phyloP scores from a whole-genome alignment of 92 coral and sea anemone genomes.

The Pocillopora grandis region DNA sequence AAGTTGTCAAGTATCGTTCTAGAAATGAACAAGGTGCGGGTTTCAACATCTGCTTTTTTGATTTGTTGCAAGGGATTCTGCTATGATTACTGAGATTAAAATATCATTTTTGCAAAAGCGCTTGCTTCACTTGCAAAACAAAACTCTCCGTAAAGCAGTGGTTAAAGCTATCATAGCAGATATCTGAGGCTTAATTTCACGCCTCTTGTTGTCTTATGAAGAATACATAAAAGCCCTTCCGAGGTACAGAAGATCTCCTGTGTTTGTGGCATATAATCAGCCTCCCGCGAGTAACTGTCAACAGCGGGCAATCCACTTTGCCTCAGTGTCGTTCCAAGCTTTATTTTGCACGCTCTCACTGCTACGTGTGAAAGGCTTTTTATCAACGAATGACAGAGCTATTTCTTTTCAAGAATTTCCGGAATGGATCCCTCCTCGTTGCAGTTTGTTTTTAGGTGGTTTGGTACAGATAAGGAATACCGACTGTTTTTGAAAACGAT shows the following conservation, averaged over 20 bases:
- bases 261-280: background rate
- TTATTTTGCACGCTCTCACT: conserved; percentile 22
- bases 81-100: background rate
- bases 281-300: conserved; percentile 37
- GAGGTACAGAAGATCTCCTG: background rate
- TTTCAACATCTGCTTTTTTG: conserved; percentile 1
- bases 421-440: conserved; percentile 23
- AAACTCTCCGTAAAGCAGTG: conserved; percentile 14
- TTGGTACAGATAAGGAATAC: conserved; percentile 26
- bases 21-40: background rate
- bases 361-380: conserved; percentile 28
- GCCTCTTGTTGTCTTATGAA: conserved; percentile 23
- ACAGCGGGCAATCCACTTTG: conserved; percentile 42
- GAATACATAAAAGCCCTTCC: conserved; percentile 13
- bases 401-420: conserved; percentile 43
- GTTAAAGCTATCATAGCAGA: conserved; percentile 5
- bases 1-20: conserved; percentile 13
- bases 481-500: conserved; percentile 19
- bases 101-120: background rate
- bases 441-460: conserved; percentile 26
- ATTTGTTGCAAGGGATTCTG: background rate
- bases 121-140: conserved; percentile 9
- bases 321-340: background rate
- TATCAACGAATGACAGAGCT: conserved; percentile 25
- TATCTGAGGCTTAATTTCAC: conserved; percentile 37